These are phyloP conservation scores for Patella caerulea DNA, from an alignment of 2,888 invertebrate species.

Conservation along the genomic window DNA sequence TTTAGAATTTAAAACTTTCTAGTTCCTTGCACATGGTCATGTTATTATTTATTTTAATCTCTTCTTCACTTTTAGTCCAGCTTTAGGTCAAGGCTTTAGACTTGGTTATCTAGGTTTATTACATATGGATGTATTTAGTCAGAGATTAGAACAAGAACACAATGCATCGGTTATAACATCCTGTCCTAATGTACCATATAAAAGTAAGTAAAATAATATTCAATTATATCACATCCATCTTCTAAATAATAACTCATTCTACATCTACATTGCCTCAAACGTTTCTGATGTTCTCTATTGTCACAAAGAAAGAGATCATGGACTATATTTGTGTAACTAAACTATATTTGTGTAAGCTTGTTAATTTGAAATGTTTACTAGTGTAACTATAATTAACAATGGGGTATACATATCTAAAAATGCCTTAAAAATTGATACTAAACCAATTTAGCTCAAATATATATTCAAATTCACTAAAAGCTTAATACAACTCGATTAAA, in stretches of 20 bases:
- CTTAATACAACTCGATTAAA: background rate
- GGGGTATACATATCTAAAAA: no score
- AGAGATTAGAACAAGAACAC: slow-evolving; percentile 75
- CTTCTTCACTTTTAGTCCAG: slow-evolving; percentile 66
- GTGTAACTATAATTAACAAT: no score
- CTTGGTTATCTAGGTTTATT: slow-evolving; percentile 74
- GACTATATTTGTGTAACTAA: background rate
- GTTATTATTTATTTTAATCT: no score
- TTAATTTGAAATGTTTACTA: background rate
- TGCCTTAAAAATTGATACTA: no score
- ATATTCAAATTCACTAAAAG: no score
- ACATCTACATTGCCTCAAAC: no score
- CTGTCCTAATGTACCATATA: slow-evolving; percentile 74
- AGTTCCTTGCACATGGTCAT: no score
- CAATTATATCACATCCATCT: no score
- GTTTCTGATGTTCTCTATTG: no score
- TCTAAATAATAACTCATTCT: no score
- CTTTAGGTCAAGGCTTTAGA: slow-evolving; percentile 74
- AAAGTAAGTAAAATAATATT: slow-evolving; percentile 58
- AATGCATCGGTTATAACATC: slow-evolving; percentile 74
- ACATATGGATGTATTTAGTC: slow-evolving; percentile 75
- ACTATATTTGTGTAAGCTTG: background rate
- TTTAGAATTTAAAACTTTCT: no score
- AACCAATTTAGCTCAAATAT: no score
- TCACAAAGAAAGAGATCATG: background rate